These are phyloP conservation scores for Lophura nycthemera DNA, from an alignment of 2,113 vertebrate species.

Conservation along the genomic window DNA sequence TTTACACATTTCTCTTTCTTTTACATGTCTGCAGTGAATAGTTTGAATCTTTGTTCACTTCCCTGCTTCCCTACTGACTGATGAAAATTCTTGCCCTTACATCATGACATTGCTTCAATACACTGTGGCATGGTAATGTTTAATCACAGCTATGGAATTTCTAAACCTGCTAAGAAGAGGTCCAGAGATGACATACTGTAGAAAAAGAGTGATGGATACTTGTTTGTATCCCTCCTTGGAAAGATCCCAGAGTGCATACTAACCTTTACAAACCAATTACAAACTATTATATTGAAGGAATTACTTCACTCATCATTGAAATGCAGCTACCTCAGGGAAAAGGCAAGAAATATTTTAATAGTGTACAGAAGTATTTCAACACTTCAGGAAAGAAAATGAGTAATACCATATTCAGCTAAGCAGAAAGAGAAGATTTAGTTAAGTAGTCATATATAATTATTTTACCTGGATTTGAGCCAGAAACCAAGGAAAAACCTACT, in stretches of 20 bases:
- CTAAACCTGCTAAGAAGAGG: background rate
- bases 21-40: background rate
- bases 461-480: conserved; percentile 34
- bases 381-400: conserved; percentile 29
- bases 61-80: background rate
- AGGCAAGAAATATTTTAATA: conserved; percentile 1
- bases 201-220: conserved; percentile 3
- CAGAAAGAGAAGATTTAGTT: conserved; percentile 39
- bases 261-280: background rate
- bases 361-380: conserved; percentile 16
- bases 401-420: conserved; percentile 28
- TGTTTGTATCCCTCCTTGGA: conserved; percentile 4
- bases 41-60: background rate
- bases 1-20: background rate
- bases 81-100: conserved; percentile 4
- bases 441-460: background rate
- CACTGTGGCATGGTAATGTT: background rate
- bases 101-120: background rate
- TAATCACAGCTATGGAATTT: conserved; percentile 5
- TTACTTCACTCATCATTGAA: background rate
- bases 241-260: background rate
- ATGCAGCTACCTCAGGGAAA: conserved; percentile 3
- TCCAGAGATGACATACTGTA: background rate
- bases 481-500: background rate
- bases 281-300: background rate